These are phyloP conservation scores for Streptopelia turtur DNA, from an alignment of 2,797 vertebrate species.

Conservation along the genomic window DNA sequence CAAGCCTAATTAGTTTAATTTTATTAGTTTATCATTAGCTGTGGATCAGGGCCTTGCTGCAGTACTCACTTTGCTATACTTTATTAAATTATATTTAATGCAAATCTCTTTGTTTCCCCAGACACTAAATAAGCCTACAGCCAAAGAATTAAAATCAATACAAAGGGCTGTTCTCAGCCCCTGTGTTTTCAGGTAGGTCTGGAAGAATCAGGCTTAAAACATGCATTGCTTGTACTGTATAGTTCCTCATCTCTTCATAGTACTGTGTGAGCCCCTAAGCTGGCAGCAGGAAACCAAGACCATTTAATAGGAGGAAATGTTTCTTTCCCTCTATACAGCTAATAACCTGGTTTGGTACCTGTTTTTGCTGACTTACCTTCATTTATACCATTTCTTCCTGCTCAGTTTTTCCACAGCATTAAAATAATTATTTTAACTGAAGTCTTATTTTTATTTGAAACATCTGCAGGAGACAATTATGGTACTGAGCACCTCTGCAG, in stretches of 20 bases:
- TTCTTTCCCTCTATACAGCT: neutral
- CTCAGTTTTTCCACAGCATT: neutral
- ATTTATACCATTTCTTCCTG: neutral
- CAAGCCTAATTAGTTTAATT: neutral
- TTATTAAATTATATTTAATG: slow-evolving; percentile 27
- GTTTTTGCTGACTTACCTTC: neutral
- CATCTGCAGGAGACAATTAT: accelerated
- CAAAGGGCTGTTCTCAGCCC: neutral
- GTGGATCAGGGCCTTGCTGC: slow-evolving; percentile 12
- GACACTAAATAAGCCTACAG: neutral
- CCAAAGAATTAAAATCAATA: neutral
- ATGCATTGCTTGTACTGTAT: neutral
- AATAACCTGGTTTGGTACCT: neutral
- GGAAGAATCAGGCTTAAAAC: neutral
- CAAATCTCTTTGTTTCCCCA: neutral
- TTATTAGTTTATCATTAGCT: neutral
- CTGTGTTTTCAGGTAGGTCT: neutral
- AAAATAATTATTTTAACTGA: neutral
- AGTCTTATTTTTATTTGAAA: neutral
- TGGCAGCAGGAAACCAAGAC: neutral
- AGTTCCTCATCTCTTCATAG: neutral
- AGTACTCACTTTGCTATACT: neutral
- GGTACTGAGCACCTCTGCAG: neutral
- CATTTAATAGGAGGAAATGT: neutral
- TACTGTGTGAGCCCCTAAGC: neutral